Conservation (phyloP, 2,888 invertebrate species). For the Agrotis exclamationis region DNA sequence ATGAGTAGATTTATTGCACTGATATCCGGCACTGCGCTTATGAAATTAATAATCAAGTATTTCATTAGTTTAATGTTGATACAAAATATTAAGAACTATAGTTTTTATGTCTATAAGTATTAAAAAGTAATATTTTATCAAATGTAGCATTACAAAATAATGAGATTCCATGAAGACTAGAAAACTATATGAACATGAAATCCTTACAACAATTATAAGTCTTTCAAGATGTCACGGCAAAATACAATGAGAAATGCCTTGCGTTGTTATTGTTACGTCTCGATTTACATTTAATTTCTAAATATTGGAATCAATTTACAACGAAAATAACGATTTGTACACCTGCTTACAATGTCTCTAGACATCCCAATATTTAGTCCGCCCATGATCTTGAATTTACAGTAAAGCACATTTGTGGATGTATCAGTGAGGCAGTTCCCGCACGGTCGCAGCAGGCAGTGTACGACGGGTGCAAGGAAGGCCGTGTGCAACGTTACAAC, state of each 20-base stretch:
- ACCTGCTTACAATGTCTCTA: constrained; percentile 85
- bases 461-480: constrained; percentile 75
- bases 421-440: constrained; percentile 75
- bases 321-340: constrained; percentile 89
- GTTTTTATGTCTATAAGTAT: constrained; percentile 76
- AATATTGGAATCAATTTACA: constrained; percentile 89
- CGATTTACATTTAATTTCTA: constrained; percentile 83
- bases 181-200: constrained; percentile 91
- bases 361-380: constrained; percentile 88
- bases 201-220: constrained; percentile 89
- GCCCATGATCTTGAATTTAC: constrained; percentile 80
- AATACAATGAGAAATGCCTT: constrained; percentile 89
- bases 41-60: constrained; percentile 67
- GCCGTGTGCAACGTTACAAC: constrained; percentile 85
- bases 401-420: constrained; percentile 81
- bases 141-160: constrained; percentile 86
- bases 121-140: constrained; percentile 79
- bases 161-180: constrained; percentile 90
- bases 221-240: constrained; percentile 90
- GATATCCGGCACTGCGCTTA: constrained; percentile 79
- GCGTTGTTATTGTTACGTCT: constrained; percentile 81
- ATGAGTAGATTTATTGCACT: constrained; percentile 72
- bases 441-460: constrained; percentile 64
- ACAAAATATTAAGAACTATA: constrained; percentile 80
- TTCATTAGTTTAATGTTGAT: constrained; percentile 73